Base-by-base conservation (phyloP, 2,797 vertebrate species). In the Rhinichthys osculus region DNA sequence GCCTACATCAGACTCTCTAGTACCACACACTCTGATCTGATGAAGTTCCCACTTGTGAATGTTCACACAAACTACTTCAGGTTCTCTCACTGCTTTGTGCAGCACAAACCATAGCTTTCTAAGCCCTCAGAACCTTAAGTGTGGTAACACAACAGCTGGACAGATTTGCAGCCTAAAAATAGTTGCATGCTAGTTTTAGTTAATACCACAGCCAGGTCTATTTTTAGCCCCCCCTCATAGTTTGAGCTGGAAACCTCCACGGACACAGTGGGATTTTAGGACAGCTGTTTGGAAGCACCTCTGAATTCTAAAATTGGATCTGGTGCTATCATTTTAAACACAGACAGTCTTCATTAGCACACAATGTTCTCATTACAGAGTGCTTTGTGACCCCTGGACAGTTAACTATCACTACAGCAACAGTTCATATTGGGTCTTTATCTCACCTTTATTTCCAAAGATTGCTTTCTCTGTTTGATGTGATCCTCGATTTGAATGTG, bases 71-170 rank as follows among this genome's bases (percentile, higher is more conserved):
- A 40, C 23, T 59, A 23, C 38, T 82, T 42, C 9, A 82, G 23
- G 52, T 62, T 62, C 16, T 66, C 38, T 7, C 23, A 62, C 52
- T 30, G 64, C 78, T n/a, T 66, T 66, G 14, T 66, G 30, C 30
- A 44, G 17, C 78, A 67, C 59, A 74, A 44, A 79, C 47, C 69
- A 85, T 33, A 62, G 30, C 87, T 40, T 78, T 69, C 44, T 5
- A 44, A 33, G 85, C 30, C 86, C 3, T n/a, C 52, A 23, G 67
- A 84, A 81, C 85, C 38, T 70, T 44, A n/a, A 70, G 85, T 73
- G 78, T 83, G 85, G 87, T 77, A 85, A 87, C 83, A 40, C 79
- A 89, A 92, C 92, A 88, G 89, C 89, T 92, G 89, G 88, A 88
- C 77, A 87, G 87, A 87, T 89, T 89, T 88, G 72, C 52, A 3